Conservation (phyloP, 1,140 invertebrate genomes). For the Drosophila grimshawi region DNA sequence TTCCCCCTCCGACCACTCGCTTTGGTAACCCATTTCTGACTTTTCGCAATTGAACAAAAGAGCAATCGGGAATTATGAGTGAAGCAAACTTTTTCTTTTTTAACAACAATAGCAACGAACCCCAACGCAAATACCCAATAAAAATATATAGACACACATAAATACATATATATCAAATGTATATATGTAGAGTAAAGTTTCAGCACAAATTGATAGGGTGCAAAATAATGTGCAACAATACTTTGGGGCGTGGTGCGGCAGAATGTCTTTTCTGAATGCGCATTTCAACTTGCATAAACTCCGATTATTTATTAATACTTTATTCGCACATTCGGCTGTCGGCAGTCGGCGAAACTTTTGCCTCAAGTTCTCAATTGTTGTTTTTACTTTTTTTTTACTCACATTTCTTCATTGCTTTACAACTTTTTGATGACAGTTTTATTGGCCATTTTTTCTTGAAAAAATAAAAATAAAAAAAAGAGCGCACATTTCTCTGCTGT, state of each 20-base stretch:
- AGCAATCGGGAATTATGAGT: slow-evolving; percentile 80
- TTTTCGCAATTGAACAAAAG: slow-evolving; percentile 77
- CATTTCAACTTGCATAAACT: slow-evolving; percentile 42
- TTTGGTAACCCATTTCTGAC: neutral
- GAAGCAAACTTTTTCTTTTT: slow-evolving; percentile 60
- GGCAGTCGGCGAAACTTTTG: slow-evolving; percentile 68
- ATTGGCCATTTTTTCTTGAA: slow-evolving; percentile 64
- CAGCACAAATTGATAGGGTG: slow-evolving; percentile 53
- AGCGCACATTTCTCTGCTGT: slow-evolving; percentile 31
- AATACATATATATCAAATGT: neutral
- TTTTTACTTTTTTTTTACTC: slow-evolving; percentile 53
- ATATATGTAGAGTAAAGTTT: slow-evolving; percentile 26
- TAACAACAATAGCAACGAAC: slow-evolving; percentile 55
- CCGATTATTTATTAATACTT: slow-evolving; percentile 53
- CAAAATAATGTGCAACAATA: slow-evolving; percentile 78
- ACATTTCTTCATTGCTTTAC: slow-evolving; percentile 80
- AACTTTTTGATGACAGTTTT: slow-evolving; percentile 82
- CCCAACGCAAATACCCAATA: slow-evolving; percentile 52
- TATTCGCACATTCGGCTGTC: slow-evolving; percentile 54
- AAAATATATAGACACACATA: slow-evolving; percentile 11
- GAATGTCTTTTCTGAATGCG: slow-evolving; percentile 63
- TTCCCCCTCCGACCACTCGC: neutral
- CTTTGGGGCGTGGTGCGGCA: slow-evolving; percentile 38
- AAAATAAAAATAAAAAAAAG: slow-evolving; percentile 36
- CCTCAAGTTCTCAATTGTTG: slow-evolving; percentile 39